Evolutionary conservation across 2,888 invertebrate genomes (phyloP).

Genomic region (Machimus rusticus): DNA sequence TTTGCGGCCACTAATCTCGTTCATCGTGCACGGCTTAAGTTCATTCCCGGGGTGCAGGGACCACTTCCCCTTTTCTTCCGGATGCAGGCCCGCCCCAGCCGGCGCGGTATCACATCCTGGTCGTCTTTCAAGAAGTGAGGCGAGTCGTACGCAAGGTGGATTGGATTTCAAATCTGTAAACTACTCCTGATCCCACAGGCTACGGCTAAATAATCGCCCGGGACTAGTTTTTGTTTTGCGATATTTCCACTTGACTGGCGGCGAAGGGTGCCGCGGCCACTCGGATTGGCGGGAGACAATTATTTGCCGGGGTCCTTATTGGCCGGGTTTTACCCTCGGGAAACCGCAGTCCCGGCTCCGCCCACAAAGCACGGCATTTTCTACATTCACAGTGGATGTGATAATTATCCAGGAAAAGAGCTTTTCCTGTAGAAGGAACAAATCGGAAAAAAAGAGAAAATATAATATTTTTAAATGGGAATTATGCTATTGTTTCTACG

Average conservation of each 20-base stretch:
- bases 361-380: neutral
- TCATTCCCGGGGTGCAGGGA: neutral
- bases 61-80: neutral
- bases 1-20: neutral
- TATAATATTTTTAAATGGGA: neutral
- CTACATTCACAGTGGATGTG: neutral
- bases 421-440: neutral
- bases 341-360: neutral
- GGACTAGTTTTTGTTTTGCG: constrained; percentile 2
- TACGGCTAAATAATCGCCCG: neutral
- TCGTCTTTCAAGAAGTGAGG: neutral
- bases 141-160: constrained; percentile 28
- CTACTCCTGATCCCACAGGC: constrained; percentile 12
- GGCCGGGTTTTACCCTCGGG: neutral
- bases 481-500: neutral
- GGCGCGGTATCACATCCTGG: constrained; percentile 1
- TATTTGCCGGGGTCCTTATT: constrained; percentile 15
- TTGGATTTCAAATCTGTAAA: constrained; percentile 12
- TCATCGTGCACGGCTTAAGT: neutral
- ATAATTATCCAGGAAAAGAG: neutral
- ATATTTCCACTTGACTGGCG: neutral
- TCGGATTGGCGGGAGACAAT: neutral
- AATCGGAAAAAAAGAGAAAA: neutral
- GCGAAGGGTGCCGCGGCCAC: neutral
- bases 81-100: neutral